phyloP scores from a whole-genome alignment of 2,888 invertebrate species.

The Kryphioiulus occultus region DNA sequence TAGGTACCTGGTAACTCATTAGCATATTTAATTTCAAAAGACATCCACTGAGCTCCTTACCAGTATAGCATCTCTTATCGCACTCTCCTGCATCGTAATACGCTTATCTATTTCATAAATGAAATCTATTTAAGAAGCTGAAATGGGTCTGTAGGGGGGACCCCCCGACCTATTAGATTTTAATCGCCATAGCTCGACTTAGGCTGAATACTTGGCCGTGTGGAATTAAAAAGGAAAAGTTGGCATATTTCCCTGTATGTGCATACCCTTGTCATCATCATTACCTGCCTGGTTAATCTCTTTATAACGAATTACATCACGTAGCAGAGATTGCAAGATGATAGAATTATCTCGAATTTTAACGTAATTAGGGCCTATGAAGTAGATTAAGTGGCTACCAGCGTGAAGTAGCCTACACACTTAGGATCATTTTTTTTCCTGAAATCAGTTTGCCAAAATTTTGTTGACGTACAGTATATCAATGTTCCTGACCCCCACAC shows the following conservation, averaged over 20 bases:
- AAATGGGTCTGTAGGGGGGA: conserved; percentile 11
- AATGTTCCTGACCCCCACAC: background rate
- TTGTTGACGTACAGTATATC: background rate
- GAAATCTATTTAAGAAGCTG: conserved; percentile 17
- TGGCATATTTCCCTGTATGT: background rate
- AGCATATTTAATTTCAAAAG: conserved; percentile 36
- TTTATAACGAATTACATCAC: conserved; percentile 20
- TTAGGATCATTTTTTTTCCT: background rate
- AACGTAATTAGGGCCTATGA: background rate
- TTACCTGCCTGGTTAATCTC: background rate
- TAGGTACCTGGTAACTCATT: background rate
- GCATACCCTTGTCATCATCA: background rate
- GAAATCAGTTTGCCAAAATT: background rate
- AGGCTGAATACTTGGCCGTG: background rate
- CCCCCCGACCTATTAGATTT: conserved; percentile 35
- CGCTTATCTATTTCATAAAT: conserved; percentile 24
- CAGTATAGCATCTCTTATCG: background rate
- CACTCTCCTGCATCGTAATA: background rate
- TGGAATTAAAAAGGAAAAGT: background rate
- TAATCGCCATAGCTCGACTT: conserved; percentile 11
- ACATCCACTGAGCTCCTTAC: background rate
- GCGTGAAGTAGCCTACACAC: background rate
- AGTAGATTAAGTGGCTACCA: conserved; percentile 10
- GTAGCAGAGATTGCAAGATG: background rate
- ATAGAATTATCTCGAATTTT: background rate